A percentile compares a stretch with the other conserved stretches of the same genome.
phyloP scores from a whole-genome alignment of 2,797 vertebrate genomes.

The Microctenopoma lineatum region DNA sequence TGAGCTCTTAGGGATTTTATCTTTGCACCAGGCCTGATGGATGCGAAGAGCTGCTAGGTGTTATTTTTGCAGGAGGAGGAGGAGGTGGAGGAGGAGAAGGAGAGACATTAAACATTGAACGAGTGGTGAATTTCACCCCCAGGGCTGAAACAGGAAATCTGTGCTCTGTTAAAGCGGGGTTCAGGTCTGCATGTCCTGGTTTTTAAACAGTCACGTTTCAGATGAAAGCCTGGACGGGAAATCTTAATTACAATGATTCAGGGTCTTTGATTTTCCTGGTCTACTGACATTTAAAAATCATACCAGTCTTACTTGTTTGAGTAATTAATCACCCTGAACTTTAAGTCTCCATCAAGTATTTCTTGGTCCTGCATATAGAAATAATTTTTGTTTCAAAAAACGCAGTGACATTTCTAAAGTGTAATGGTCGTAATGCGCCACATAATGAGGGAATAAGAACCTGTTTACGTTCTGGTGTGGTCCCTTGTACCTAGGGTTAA shows the following conservation, averaged over 20 bases:
- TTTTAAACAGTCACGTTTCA: conserved; percentile 33
- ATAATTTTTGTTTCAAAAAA: background rate
- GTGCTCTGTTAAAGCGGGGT: conserved; percentile 28
- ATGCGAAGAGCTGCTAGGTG: conserved; percentile 58
- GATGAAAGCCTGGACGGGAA: conserved; percentile 1
- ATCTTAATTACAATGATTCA: background rate
- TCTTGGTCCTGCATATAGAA: background rate
- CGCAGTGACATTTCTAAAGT: background rate
- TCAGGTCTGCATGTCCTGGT: background rate
- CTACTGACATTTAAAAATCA: too few relatives aligned
- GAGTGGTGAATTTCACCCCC: conserved; percentile 43
- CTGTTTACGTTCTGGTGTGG: too few relatives aligned
- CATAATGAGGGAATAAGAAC: too few relatives aligned
- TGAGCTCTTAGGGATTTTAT: conserved; percentile 40
- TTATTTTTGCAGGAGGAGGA: conserved; percentile 63
- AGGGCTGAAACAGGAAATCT: conserved; percentile 53
- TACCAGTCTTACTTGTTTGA: background rate
- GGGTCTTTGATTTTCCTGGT: background rate
- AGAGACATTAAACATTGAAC: conserved; percentile 59
- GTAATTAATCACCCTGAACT: background rate
- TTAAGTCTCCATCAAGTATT: background rate
- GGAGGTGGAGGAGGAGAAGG: conserved; percentile 50
- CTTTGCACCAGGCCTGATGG: conserved; percentile 47
- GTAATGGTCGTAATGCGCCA: background rate
- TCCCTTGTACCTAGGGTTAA: too few relatives aligned